Evolutionary conservation across 2,888 invertebrate genomes (phyloP).

Genomic region (Alcis repandata): DNA sequence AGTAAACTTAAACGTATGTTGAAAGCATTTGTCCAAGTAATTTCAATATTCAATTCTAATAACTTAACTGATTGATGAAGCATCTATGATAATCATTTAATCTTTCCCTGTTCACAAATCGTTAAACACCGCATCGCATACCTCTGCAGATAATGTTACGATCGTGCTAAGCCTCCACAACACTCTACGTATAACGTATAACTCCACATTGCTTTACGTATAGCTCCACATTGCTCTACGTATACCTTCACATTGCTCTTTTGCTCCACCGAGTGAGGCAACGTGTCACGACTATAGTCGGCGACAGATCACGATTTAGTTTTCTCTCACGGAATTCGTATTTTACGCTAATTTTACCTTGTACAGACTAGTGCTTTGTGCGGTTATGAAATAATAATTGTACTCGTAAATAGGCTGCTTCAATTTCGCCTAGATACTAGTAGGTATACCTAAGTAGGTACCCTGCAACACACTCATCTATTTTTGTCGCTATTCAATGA

Average conservation of each 20-base stretch:
- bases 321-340: constrained; percentile 36
- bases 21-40: too few relatives aligned
- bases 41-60: not conserved
- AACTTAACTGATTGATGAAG: not conserved
- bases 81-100: too few relatives aligned
- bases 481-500: too few relatives aligned
- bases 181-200: constrained; percentile 1
- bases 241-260: not conserved
- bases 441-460: too few relatives aligned
- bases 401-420: not conserved
- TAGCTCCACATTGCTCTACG: not conserved
- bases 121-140: constrained; percentile 3
- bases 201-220: too few relatives aligned
- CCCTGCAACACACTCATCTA: too few relatives aligned
- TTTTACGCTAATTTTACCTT: constrained; percentile 25
- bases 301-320: constrained; percentile 33
- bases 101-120: constrained; percentile 18
- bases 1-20: too few relatives aligned
- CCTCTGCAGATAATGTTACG: constrained; percentile 16
- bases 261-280: constrained; percentile 1
- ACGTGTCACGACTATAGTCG: constrained; percentile 26
- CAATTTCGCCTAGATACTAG: not conserved
- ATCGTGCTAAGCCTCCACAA: constrained; percentile 17
- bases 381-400: not conserved
- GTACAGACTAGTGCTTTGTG: constrained; percentile 1